Evolutionary conservation across 1,140 invertebrate genomes (phyloP), one percentile per base, ranked within the genome.

Genomic region (Daktulosphaira vitifoliae): DNA sequence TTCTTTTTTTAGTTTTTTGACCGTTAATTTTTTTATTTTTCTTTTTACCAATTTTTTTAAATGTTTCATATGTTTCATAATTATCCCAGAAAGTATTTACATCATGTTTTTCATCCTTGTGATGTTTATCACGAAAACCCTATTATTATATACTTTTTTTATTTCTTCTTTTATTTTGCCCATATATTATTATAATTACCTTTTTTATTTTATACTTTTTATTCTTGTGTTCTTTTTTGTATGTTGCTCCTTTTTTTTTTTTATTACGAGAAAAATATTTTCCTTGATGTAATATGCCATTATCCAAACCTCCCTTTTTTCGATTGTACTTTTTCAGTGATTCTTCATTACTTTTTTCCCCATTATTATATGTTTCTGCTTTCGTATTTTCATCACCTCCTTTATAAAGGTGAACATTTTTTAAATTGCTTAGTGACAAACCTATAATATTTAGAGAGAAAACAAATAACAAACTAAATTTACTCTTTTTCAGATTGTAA

Each of bases 201-300:
- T 62, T 62, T 48, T 62, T 62, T 13, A 42, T 62, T 48, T 48
- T 46, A 33, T 29, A 62, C 29, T 46, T 62, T 22, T 62, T 62
- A 7, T 33, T 8, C n/a, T 48, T 62, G 1, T 46, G n/a, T n/a
- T 39, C 42, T 33, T 62, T 62, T n/a, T 62, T 62, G 42, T 62
- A 46, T 15, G 9, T 3, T 15, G 11, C 25, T 33, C 15, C 5
- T 11, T 46, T 62, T 11, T 62, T 62, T 20, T 33, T 62, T 13
- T 42, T 42, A 29, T 13, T 7, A 2, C 29, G 56, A 6, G 16
- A 18, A 20, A 29, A 42, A 46, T n/a, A n/a, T n/a, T n/a, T n/a
- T n/a, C n/a, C n/a, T n/a, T n/a, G n/a, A n/a, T n/a, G n/a, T n/a
- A n/a, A n/a, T n/a, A n/a, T n/a, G n/a, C 44, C 20, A 11, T 62